Percentiles rank a stretch among this genome's conserved stretches.
Evolutionary conservation across 2,797 vertebrate species (phyloP).

Genomic region (Pseudotriccus pelzelni): DNA sequence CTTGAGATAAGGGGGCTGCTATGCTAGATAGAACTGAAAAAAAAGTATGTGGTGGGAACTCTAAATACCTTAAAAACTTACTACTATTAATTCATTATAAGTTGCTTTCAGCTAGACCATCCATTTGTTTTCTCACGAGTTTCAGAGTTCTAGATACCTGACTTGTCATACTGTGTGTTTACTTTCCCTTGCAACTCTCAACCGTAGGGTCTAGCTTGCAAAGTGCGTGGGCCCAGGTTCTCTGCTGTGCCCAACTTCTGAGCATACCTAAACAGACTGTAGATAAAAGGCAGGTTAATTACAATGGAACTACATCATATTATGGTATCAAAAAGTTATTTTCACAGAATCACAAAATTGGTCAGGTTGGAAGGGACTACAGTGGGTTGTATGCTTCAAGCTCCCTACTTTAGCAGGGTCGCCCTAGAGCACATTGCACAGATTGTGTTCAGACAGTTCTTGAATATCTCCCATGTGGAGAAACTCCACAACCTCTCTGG

Average conservation of each 20-base stretch:
- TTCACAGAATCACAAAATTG: neutral
- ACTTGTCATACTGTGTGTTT: neutral
- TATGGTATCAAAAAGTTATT: neutral
- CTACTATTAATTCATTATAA: neutral
- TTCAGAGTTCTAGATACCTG: neutral
- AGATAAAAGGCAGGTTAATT: neutral
- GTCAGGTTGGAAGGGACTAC: neutral
- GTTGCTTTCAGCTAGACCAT: neutral
- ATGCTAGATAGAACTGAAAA: neutral
- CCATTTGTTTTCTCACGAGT: neutral
- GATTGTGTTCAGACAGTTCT: neutral
- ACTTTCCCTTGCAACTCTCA: neutral
- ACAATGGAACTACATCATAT: neutral
- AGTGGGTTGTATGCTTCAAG: fast-evolving
- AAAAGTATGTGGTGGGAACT: neutral
- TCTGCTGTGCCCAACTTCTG: neutral
- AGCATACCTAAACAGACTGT: neutral
- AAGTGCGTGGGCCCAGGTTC: fast-evolving
- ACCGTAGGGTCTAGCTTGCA: neutral
- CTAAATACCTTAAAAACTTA: neutral
- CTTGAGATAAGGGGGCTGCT: neutral
- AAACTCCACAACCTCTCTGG: neutral
- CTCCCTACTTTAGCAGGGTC: neutral
- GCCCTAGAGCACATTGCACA: neutral
- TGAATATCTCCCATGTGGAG: neutral